Base-by-base conservation (phyloP, 2,888 invertebrate species). In the Xestia c-nigrum region DNA sequence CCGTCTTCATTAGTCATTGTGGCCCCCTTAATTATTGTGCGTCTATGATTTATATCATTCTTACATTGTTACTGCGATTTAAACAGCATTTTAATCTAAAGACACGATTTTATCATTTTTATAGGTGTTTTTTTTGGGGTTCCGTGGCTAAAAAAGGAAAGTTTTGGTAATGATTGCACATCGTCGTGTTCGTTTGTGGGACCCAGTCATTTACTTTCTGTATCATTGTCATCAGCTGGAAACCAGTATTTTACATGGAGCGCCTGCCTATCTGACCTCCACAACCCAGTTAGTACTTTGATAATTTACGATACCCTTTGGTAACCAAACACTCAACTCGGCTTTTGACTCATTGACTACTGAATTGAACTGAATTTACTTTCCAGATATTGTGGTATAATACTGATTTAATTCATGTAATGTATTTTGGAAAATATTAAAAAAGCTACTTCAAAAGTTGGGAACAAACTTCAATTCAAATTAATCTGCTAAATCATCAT, bases 1-100 rank as follows among this genome's bases (percentile, higher is more conserved):
- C 83, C 47, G 80, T 89, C 90, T 90, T 95, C 95, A 95, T 95
- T 94, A 95, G 89, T 90, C 90, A 92, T 94, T 94, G 93, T 94
- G 89, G 90, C 88, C 85, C 80, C 87, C 92, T 93, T 95, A 95
- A 95, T 94, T 94, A 93, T 93, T 91, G 91, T 91, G 88, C 87
- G 76, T 75, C 85, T 72, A 70, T 85, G 88, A 90, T 89, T 87
- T 89, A 88, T 89, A 89, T 89, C 88, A 86, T 90, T 82, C 84
- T 72, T 81, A 85, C 86, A 90, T 89, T 89, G 89, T 81, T 83
- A 72, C 72, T 78, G 66, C 72, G 79, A 84, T 84, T 81, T 77
- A 64, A 78, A 79, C 70, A 77, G 65, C 72, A 80, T 87, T 87
- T 87, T 86, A 84, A 87, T 82, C 67, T 83, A 46, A 55, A 81